Percentiles rank a stretch among this genome's conserved stretches.
Evolutionary conservation across 2,888 invertebrate species (phyloP).

Genomic region (Pasiphila rectangulata): DNA sequence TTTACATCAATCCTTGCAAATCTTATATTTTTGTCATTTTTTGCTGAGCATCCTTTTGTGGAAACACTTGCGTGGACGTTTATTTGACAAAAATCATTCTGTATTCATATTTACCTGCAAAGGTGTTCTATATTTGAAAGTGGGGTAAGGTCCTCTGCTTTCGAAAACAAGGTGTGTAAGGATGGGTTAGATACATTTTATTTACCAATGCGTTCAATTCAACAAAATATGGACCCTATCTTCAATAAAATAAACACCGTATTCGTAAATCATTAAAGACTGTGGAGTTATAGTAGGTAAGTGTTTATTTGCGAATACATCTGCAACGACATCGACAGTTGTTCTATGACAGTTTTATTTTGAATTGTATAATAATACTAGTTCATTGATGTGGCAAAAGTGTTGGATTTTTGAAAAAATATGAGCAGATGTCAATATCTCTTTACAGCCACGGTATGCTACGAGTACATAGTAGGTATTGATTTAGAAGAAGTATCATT

Average conservation of each 20-base stretch:
- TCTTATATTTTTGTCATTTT: slow-evolving; percentile 40
- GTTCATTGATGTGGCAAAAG: too few species aligned
- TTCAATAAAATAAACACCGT: background rate
- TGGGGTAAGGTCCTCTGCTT: slow-evolving; percentile 36
- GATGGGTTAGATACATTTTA: slow-evolving; percentile 44
- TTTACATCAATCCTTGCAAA: slow-evolving; percentile 56
- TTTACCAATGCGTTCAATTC: background rate
- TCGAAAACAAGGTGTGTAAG: slow-evolving; percentile 53
- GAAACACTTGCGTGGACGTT: slow-evolving; percentile 65
- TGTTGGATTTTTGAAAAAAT: background rate
- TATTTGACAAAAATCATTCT: slow-evolving; percentile 67
- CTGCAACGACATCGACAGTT: slow-evolving; percentile 4
- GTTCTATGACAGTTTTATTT: background rate
- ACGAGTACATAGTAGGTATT: too few species aligned
- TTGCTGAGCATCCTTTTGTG: slow-evolving; percentile 42
- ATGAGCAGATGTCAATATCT: too few species aligned
- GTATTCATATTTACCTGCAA: slow-evolving; percentile 55
- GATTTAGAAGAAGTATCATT: too few species aligned
- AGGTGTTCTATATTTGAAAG: slow-evolving; percentile 48
- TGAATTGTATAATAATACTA: background rate
- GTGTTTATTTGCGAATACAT: slow-evolving; percentile 17
- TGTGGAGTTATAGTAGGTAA: background rate
- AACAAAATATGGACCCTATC: slow-evolving; percentile 5
- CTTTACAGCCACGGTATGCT: too few species aligned
- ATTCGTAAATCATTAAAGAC: background rate